Base-by-base conservation (phyloP, 2,888 invertebrate species). In the Choristoneura rosaceana region DNA sequence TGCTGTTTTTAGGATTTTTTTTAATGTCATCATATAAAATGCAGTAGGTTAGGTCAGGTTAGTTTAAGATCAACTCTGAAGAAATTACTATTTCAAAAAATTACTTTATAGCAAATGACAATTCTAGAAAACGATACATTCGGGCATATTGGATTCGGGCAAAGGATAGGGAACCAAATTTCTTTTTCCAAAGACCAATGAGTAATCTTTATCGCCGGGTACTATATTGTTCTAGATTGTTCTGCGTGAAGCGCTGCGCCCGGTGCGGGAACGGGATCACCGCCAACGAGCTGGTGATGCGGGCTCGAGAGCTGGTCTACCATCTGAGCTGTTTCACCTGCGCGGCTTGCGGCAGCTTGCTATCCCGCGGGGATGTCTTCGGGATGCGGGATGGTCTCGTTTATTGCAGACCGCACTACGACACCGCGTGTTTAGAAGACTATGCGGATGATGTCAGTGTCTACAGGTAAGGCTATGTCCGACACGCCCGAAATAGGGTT, bases 321-420 rank as follows among this genome's bases (percentile, higher is more conserved):
- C 98, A 99, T 88, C 95, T 98, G 71, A 96, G 96, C 78, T 99
- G 98, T 91, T 99, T 99, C 95, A 96, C 97, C 47, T 98, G 98
- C 88, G 95, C 96, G 71, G 96, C 97, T 55, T 98, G 99, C 87
- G 97, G 97, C 64, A 95, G 96, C 52, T 95, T 96, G 67, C 95
- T 99, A 75, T 96, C 97, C 74, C 97, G 98, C 83, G 98, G 98
- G 33, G 98, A 99, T 84, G 97, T 97, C 80, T 99, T 98, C 88
- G 98, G 98, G 43, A 97, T 98, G 95, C 95, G 97, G 75, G 97
- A 97, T 78, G 96, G 97, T 66, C 95, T 97, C 75, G 96, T 98
- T 74, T 96, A 96, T 88, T 97, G 96, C 93, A 94, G 94, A n/a
- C 93, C 94, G 1, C 95, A 95, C 75, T 95, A 95, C 76, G 94